A percentile compares a stretch with the other conserved stretches of the same genome.
Evolutionary conservation across 2,113 vertebrate genomes (phyloP).

Genomic region (Potamarius usumacintae): DNA sequence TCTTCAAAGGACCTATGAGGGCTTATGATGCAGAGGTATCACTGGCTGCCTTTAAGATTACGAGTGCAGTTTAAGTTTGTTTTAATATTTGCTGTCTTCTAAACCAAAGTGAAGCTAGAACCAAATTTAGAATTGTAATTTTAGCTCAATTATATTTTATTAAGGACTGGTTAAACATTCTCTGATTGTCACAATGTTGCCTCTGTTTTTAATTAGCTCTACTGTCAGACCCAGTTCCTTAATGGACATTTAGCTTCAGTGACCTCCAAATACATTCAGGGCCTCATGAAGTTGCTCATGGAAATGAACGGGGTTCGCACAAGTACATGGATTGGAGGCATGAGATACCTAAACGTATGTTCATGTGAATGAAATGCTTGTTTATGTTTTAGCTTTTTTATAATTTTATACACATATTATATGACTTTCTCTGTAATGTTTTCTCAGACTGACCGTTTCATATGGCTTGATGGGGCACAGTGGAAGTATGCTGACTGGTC

Average conservation of each 20-base stretch:
- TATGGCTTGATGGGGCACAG: slow-evolving; percentile 65
- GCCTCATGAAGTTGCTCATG: slow-evolving; percentile 57
- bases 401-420: background rate
- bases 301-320: slow-evolving; percentile 16
- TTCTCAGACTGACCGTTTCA: slow-evolving; percentile 59
- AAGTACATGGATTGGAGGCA: slow-evolving; percentile 62
- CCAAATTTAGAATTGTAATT: background rate
- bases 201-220: slow-evolving; percentile 47
- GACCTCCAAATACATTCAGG: slow-evolving; percentile 49
- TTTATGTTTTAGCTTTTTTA: background rate
- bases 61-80: background rate
- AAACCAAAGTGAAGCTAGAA: background rate
- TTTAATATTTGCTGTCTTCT: background rate
- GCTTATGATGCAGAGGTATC: slow-evolving; percentile 60
- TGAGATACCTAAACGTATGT: slow-evolving; percentile 58
- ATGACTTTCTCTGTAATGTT: background rate
- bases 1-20: slow-evolving; percentile 48
- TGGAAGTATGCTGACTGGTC: slow-evolving; percentile 64
- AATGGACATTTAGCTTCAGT: slow-evolving; percentile 66
- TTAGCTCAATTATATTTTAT: background rate
- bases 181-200: background rate
- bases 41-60: background rate
- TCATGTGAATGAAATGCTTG: background rate
- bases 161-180: background rate
- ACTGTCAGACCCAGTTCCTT: slow-evolving; percentile 54